These are phyloP conservation scores for Amphimallon solstitiale DNA, from an alignment of 2,888 invertebrate species.

Conservation along the genomic window DNA sequence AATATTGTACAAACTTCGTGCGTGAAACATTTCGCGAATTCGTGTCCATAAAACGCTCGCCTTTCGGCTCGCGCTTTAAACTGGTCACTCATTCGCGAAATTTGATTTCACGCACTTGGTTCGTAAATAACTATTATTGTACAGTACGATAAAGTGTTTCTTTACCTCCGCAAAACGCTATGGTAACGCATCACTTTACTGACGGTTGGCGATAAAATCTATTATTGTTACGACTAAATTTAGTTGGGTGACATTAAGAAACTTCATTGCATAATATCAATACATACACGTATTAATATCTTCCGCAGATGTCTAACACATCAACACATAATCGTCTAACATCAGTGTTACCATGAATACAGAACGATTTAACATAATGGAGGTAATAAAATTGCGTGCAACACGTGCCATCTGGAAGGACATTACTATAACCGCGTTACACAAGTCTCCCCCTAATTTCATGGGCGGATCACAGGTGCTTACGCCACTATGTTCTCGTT, in stretches of 20 bases:
- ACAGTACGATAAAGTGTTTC: too few relatives aligned
- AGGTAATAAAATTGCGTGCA: slow-evolving; percentile 46
- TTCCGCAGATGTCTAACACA: neutral
- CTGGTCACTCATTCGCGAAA: too few relatives aligned
- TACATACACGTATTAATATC: too few relatives aligned
- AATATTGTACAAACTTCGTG: too few relatives aligned
- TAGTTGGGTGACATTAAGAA: neutral
- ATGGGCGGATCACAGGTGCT: slow-evolving; percentile 54
- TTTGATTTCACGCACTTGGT: too few relatives aligned
- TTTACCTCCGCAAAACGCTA: too few relatives aligned
- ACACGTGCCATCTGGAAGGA: slow-evolving; percentile 48
- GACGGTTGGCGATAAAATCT: too few relatives aligned
- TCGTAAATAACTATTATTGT: too few relatives aligned
- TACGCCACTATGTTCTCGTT: slow-evolving; percentile 51
- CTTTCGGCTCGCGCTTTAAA: too few relatives aligned
- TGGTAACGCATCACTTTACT: too few relatives aligned
- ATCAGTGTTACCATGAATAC: slow-evolving; percentile 2
- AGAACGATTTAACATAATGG: slow-evolving; percentile 27
- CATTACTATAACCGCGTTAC: slow-evolving; percentile 50
- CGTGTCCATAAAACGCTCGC: too few relatives aligned
- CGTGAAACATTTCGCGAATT: too few relatives aligned
- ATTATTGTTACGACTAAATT: neutral
- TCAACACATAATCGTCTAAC: slow-evolving; percentile 28
- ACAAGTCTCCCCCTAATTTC: slow-evolving; percentile 50
- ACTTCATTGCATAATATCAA: neutral